Evolutionary conservation across 1,140 invertebrate species (phyloP).

Genomic region (Eumeta japonica): DNA sequence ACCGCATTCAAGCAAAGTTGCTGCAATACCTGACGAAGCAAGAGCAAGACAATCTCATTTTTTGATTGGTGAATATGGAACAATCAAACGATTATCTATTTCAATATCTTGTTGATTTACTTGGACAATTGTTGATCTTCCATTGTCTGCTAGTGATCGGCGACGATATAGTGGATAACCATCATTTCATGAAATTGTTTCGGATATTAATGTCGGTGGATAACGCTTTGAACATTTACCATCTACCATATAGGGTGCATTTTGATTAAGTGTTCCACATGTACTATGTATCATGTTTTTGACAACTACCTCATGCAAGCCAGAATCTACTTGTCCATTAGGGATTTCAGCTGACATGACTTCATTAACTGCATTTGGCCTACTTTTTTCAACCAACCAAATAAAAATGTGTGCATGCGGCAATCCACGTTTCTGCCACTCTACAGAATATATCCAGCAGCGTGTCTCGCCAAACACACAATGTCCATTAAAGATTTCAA

Average conservation of each 20-base stretch:
- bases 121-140: conserved; percentile 25
- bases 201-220: conserved; percentile 13
- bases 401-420: conserved; percentile 51
- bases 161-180: conserved; percentile 23
- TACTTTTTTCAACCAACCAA: conserved; percentile 24
- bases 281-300: conserved; percentile 47
- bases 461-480: conserved; percentile 26
- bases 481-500: conserved; percentile 44
- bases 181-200: conserved; percentile 27
- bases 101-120: conserved; percentile 15
- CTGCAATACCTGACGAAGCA: conserved; percentile 59
- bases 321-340: conserved; percentile 28
- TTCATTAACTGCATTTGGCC: conserved; percentile 31
- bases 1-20: conserved; percentile 52
- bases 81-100: conserved; percentile 56
- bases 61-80: conserved; percentile 54
- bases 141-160: conserved; percentile 30
- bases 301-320: conserved; percentile 28
- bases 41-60: conserved; percentile 38
- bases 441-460: conserved; percentile 49
- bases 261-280: conserved; percentile 15
- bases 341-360: conserved; percentile 51
- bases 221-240: conserved; percentile 20
- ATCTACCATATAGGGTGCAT: conserved; percentile 21
- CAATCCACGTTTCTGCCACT: conserved; percentile 50